Conservation (phyloP, 1,140 invertebrate species). For the Magallana gigas region DNA sequence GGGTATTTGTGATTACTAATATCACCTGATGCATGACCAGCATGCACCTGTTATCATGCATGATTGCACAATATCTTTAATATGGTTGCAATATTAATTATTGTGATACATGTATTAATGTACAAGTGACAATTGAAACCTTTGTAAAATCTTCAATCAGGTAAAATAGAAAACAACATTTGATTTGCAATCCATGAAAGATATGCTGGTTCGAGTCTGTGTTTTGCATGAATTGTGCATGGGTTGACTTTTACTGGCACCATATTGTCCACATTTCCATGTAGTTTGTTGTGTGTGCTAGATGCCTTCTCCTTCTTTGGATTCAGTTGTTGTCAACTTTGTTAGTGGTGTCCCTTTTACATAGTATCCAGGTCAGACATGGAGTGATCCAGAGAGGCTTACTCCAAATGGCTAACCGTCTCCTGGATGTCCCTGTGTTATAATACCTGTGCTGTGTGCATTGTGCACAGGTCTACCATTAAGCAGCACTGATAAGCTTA, state of each 20-base stretch:
- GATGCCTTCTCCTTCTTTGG: neutral
- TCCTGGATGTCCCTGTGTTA: neutral
- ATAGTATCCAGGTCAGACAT: too few relatives aligned
- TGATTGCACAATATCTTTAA: conserved; percentile 10
- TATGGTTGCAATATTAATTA: conserved; percentile 26
- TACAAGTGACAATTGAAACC: neutral
- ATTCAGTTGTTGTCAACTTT: neutral
- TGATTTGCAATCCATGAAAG: conserved; percentile 19
- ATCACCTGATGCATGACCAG: neutral
- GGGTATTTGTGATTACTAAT: neutral
- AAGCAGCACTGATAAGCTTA: neutral
- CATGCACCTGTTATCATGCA: neutral
- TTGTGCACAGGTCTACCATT: neutral
- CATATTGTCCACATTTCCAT: neutral
- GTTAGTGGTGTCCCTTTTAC: too few relatives aligned
- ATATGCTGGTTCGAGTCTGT: neutral
- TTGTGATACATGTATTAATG: neutral
- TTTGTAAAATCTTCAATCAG: neutral
- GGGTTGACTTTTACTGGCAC: neutral
- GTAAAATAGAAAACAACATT: neutral
- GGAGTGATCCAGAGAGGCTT: too few relatives aligned
- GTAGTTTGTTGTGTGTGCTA: conserved; percentile 1
- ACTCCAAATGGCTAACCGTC: too few relatives aligned
- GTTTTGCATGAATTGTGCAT: conserved; percentile 9
- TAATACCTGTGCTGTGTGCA: neutral